Evolutionary conservation across 30 jellyfish, hydroid and myxozoan species (phyloP).

Genomic region (Hydractinia echinata): DNA sequence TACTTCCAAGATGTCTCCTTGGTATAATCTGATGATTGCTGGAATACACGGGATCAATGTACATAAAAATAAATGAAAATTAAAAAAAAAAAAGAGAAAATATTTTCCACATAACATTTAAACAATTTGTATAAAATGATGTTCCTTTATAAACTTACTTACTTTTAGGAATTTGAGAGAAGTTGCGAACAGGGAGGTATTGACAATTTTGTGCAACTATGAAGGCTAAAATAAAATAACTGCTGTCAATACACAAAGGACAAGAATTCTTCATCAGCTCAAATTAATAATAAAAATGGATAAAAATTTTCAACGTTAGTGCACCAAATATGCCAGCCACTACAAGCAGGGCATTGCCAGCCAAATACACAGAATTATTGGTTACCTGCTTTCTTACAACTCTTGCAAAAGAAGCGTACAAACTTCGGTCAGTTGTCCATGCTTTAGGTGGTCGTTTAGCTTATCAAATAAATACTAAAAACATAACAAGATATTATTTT

Average conservation of each 20-base stretch:
- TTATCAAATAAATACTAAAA: slow-evolving; percentile 70
- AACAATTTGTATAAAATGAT: too few species aligned
- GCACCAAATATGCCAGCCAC: neutral
- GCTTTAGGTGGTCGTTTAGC: slow-evolving; percentile 73
- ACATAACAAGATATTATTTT: neutral
- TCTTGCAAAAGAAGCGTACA: slow-evolving; percentile 48
- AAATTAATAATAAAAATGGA: neutral
- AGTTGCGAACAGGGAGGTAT: slow-evolving; percentile 54
- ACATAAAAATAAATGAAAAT: slow-evolving; percentile 51
- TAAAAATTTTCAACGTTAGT: neutral
- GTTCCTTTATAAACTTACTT: slow-evolving; percentile 16
- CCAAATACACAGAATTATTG: neutral
- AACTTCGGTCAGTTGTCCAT: slow-evolving; percentile 58
- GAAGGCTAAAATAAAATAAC: slow-evolving; percentile 59
- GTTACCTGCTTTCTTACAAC: slow-evolving; percentile 77
- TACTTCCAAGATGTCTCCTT: slow-evolving; percentile 74
- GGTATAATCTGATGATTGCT: slow-evolving; percentile 66
- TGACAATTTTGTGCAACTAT: slow-evolving; percentile 82
- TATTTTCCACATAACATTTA: too few species aligned
- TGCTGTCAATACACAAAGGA: neutral
- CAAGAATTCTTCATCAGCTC: neutral
- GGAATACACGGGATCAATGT: slow-evolving; percentile 91
- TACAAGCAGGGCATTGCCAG: too few species aligned
- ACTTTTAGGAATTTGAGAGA: slow-evolving; percentile 64
- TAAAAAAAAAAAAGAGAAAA: neutral